These are phyloP conservation scores for Microcebus tavaratra DNA, from an alignment of 2,113 vertebrate genomes.

Conservation along the genomic window DNA sequence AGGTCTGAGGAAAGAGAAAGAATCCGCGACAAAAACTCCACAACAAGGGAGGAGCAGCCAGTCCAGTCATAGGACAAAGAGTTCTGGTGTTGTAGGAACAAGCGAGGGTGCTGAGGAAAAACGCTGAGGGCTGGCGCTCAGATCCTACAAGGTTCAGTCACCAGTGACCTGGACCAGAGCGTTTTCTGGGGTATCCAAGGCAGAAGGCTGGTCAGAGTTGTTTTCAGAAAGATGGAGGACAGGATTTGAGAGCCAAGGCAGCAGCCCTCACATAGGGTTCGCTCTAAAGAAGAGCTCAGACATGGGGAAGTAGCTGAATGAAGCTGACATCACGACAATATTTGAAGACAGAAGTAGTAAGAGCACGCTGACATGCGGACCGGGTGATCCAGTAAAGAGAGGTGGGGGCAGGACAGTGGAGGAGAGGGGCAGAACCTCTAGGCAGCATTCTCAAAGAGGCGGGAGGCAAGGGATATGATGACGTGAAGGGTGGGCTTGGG, in stretches of 20 bases:
- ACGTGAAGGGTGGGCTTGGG: not conserved
- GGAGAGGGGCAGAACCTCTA: accelerated
- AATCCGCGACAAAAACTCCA: not conserved
- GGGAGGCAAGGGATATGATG: accelerated
- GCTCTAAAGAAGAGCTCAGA: too few relatives aligned
- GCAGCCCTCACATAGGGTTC: too few relatives aligned
- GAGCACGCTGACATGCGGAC: accelerated
- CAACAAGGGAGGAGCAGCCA: not conserved
- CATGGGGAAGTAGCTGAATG: accelerated
- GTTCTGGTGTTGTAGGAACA: accelerated
- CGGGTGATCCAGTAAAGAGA: too few relatives aligned
- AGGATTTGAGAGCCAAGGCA: accelerated
- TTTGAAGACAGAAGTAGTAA: accelerated
- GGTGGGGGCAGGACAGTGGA: accelerated
- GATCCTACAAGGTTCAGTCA: accelerated
- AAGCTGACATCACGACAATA: accelerated
- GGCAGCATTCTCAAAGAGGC: not conserved
- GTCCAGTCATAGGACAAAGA: not conserved
- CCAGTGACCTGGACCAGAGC: not conserved
- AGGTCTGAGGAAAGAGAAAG: not conserved
- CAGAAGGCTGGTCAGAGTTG: not conserved
- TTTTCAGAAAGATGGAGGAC: not conserved
- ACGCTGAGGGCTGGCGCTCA: accelerated
- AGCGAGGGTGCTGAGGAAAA: not conserved
- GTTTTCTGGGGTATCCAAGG: not conserved